A percentile compares a stretch with the other conserved stretches of the same genome.
These are phyloP conservation scores for Lagodon rhomboides DNA, from an alignment of 2,797 vertebrate genomes.

Conservation along the genomic window DNA sequence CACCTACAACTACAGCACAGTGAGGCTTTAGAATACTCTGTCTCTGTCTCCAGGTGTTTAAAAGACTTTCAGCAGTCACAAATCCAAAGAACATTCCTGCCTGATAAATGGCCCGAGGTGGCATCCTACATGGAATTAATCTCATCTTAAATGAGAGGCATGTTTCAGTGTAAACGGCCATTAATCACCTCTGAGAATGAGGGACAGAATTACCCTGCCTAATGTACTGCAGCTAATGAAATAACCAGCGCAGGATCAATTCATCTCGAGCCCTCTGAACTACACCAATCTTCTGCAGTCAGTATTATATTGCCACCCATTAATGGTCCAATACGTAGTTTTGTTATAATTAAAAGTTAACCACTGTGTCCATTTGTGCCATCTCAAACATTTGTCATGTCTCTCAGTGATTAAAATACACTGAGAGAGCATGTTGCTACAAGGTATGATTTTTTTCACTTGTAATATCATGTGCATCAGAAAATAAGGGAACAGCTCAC, in stretches of 20 bases:
- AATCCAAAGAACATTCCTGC: neutral
- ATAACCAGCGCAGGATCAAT: constrained; percentile 44
- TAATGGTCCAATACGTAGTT: constrained; percentile 35
- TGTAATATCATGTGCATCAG: neutral
- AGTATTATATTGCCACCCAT: constrained; percentile 21
- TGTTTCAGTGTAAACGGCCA: constrained; percentile 40
- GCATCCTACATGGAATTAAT: constrained; percentile 25
- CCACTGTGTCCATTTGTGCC: constrained; percentile 21
- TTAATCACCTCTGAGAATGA: constrained; percentile 59
- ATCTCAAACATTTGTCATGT: constrained; percentile 30
- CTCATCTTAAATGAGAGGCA: constrained; percentile 32
- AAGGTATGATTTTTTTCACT: constrained; percentile 13
- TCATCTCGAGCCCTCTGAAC: constrained; percentile 41
- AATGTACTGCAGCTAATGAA: constrained; percentile 71
- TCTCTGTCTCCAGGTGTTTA: too few species aligned
- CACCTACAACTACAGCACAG: neutral
- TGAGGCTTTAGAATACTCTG: neutral
- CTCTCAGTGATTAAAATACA: constrained; percentile 20
- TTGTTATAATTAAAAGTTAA: constrained; percentile 64
- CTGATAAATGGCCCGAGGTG: constrained; percentile 19
- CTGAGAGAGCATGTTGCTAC: constrained; percentile 3
- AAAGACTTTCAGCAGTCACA: too few species aligned
- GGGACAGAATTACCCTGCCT: constrained; percentile 36
- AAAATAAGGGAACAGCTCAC: neutral
- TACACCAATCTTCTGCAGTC: constrained; percentile 36